A percentile compares a stretch with the other conserved stretches of the same genome.
These are phyloP conservation scores for Passer domesticus DNA, from an alignment of 2,113 vertebrate species.

Conservation along the genomic window DNA sequence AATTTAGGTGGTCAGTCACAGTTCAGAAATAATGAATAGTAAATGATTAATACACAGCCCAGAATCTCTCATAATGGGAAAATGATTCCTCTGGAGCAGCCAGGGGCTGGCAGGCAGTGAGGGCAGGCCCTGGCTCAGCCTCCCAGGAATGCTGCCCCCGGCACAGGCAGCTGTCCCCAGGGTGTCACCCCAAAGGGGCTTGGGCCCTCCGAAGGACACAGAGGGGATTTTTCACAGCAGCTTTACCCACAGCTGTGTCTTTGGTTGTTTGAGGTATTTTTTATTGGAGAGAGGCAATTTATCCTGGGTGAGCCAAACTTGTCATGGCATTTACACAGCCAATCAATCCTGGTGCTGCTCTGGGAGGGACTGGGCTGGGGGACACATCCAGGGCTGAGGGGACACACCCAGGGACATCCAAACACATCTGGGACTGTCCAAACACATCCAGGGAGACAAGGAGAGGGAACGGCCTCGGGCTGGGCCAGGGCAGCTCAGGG, in stretches of 20 bases:
- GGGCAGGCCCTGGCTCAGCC: not conserved
- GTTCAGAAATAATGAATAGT: constrained; percentile 43
- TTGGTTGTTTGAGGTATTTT: not conserved
- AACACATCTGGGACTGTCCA: not conserved
- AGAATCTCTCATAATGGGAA: not conserved
- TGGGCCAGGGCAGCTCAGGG: not conserved
- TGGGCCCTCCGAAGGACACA: not conserved
- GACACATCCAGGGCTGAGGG: not conserved
- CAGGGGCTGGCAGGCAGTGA: not conserved
- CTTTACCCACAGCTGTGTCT: accelerated
- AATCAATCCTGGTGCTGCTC: accelerated
- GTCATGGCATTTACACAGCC: accelerated
- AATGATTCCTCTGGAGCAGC: not conserved
- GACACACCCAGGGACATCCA: not conserved
- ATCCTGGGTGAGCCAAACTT: not conserved
- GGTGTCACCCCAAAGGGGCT: accelerated
- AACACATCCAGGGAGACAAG: not conserved
- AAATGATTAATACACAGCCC: constrained; percentile 23
- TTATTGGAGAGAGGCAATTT: too few species aligned
- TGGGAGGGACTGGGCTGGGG: not conserved
- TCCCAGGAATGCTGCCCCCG: accelerated
- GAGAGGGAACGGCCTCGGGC: not conserved
- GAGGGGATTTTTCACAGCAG: accelerated
- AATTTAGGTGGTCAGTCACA: constrained; percentile 49
- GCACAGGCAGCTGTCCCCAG: accelerated